Evolutionary conservation across 2,797 vertebrate species (phyloP), one percentile per base, ranked within the genome.

Genomic region (Pantherophis vulpinus): DNA sequence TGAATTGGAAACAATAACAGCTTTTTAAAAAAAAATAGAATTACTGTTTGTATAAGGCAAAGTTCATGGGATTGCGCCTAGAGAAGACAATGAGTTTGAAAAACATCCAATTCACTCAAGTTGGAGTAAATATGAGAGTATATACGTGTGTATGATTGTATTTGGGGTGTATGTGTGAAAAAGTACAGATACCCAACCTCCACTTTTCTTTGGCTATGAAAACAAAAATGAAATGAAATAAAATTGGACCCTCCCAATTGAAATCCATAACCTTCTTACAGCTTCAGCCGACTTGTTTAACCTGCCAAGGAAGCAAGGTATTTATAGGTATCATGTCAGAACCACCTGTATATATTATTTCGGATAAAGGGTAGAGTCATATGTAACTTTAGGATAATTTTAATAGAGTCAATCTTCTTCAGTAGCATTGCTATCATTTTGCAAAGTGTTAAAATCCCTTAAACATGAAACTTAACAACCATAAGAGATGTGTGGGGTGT

Each of bases 151-250:
- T 23, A 37, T 79, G 32, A 23, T 42, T 79, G 37, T 42, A 23
- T 79, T 42, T 79, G 70, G 32, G 32, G 32, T 79, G 37, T 23
- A 42, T 42, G 18, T 79, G 74, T 79, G 18, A 42, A 79, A 79
- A 79, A 79, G 37, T 42, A 37, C 74, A 79, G 74, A 42, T 42
- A 79, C 18, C 16, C 16, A 42, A 42, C 3, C 32, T 2, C 18
- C 70, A 37, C 16, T 74, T 37, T 42, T 20, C 18, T 79, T 79
- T 23, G 18, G 70, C 37, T 91, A 86, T 87, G 87, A 93, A 93
- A 90, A 79, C 29, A 51, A 37, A 18, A 61, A 90, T 74, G 93
- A 93, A 91, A 95, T 86, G 0, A 25, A 91, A 58, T 42, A 88
- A 54, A 61, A 93, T 0, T 0, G 0, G 51, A 87, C 3, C 55